These are phyloP conservation scores for Alectoris magna DNA, from an alignment of 2,797 vertebrate genomes.

Conservation along the genomic window DNA sequence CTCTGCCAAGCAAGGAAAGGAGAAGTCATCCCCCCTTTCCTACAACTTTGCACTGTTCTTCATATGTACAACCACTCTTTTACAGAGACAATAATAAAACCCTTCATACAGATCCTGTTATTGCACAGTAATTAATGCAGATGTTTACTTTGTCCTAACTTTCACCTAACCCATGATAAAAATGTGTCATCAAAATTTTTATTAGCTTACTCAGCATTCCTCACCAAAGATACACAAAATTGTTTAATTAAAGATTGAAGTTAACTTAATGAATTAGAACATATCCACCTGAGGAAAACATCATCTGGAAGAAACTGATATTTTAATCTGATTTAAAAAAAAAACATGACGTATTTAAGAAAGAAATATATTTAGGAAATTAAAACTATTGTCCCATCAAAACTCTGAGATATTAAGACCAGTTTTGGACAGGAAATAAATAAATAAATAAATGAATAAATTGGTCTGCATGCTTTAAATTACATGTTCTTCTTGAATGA, in stretches of 20 bases:
- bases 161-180: background rate
- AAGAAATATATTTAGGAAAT: background rate
- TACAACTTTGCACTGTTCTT: background rate
- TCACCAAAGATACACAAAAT: background rate
- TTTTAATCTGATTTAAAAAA: background rate
- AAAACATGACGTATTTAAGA: background rate
- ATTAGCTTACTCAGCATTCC: constrained; percentile 48
- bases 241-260: constrained; percentile 61
- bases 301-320: background rate
- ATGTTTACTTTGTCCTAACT: background rate
- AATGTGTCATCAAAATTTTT: constrained; percentile 33
- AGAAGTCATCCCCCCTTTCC: background rate
- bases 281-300: background rate
- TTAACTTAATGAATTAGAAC: constrained; percentile 54
- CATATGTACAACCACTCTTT: background rate
- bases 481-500: background rate
- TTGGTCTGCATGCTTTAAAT: background rate
- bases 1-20: background rate
- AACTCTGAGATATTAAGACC: background rate
- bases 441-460: background rate
- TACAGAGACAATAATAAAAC: background rate
- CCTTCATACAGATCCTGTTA: background rate
- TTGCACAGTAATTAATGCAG: background rate
- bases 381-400: background rate
- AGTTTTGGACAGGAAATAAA: background rate